A percentile compares a stretch with the other conserved stretches of the same genome.
Evolutionary conservation across 2,113 vertebrate genomes (phyloP).

Genomic region (Dromaius novaehollandiae): DNA sequence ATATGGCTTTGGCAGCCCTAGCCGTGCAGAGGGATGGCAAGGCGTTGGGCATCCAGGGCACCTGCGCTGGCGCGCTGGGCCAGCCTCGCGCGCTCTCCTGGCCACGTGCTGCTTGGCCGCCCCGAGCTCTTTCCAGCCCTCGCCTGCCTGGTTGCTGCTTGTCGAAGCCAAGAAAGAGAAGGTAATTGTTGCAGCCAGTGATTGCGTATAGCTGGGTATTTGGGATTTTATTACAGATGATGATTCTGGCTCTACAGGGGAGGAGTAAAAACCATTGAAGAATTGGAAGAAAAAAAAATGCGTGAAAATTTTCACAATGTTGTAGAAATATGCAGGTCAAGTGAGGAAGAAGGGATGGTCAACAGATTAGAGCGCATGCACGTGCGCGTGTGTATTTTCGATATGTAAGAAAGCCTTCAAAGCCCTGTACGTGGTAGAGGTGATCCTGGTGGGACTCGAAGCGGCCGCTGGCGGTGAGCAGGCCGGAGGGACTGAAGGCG

Average conservation of each 20-base stretch:
- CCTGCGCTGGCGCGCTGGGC: neutral
- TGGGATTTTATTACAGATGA: neutral
- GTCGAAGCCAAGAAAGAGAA: neutral
- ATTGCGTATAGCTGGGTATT: neutral
- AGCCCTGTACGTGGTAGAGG: neutral
- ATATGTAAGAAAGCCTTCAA: neutral
- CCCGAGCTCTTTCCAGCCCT: neutral
- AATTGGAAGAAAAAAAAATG: too few relatives aligned
- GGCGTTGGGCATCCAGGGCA: accelerated
- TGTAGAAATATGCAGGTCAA: neutral
- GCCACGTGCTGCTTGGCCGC: neutral
- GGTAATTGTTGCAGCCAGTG: neutral
- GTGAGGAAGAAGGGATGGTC: neutral
- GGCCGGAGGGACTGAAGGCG: accelerated
- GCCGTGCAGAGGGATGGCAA: neutral
- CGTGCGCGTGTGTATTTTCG: neutral
- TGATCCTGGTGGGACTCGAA: neutral
- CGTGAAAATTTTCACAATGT: too few relatives aligned
- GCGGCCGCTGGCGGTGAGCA: neutral
- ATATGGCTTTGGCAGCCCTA: neutral
- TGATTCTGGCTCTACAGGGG: neutral
- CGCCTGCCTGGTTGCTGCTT: neutral
- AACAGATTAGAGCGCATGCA: neutral
- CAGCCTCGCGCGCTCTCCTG: neutral
- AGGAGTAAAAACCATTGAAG: neutral